Conservation (phyloP, 2,797 vertebrate genomes). For the Cirrhinus molitorella region DNA sequence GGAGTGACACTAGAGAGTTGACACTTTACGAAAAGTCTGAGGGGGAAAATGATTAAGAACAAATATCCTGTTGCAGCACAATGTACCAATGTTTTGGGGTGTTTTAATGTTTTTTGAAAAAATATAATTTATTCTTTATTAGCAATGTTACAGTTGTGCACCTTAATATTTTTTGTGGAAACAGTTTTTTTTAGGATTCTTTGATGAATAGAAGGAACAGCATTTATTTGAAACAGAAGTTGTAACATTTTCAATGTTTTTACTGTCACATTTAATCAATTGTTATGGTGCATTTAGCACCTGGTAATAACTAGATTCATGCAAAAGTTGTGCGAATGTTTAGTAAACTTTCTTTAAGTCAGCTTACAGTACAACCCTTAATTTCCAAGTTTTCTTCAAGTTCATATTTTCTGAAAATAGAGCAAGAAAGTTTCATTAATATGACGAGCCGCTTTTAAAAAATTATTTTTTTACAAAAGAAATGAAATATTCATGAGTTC, state of each 20-base stretch:
- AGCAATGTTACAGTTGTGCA: neutral
- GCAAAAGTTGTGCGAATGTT: conserved; percentile 32
- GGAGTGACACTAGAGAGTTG: neutral
- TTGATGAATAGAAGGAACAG: neutral
- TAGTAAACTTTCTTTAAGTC: neutral
- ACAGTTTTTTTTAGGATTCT: neutral
- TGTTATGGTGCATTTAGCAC: neutral
- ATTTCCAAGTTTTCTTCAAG: conserved; percentile 63
- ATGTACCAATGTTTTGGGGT: neutral
- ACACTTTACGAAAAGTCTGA: neutral
- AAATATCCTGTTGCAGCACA: neutral
- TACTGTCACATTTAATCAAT: neutral
- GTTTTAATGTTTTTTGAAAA: too few relatives aligned
- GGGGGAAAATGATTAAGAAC: neutral
- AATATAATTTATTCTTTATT: neutral
- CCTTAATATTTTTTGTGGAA: too few relatives aligned
- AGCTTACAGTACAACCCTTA: neutral
- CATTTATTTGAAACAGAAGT: neutral
- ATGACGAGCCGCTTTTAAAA: conserved; percentile 71
- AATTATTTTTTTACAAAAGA: conserved; percentile 68
- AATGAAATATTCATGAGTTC: conserved; percentile 78
- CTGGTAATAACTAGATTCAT: conserved; percentile 5
- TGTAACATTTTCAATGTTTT: neutral
- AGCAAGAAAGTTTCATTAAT: conserved; percentile 66
- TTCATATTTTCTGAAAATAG: conserved; percentile 54